Base-by-base conservation (phyloP, 2,113 vertebrate genomes). In the Aphyosemion australe region DNA sequence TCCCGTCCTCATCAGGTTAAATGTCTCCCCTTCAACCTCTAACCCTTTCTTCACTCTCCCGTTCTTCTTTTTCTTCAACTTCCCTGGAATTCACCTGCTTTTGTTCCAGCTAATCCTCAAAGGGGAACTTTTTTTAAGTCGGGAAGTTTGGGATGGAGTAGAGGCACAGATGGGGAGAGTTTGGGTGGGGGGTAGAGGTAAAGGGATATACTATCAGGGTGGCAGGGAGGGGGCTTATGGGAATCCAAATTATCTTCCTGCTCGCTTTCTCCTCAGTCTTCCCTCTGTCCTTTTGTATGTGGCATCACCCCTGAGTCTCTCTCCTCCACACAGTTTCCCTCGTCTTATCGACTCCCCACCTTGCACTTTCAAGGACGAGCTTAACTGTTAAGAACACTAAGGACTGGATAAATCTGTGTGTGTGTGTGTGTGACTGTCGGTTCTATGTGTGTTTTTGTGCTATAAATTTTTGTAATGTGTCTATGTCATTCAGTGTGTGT, bases 41-140 rank as follows among this genome's bases (percentile, higher is more conserved):
- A 34, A 54, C 20, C 60, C 59, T 16, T 58, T 41, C 20, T 20
- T 41, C 26, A 21, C 50, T 57, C 43, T 46, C 43, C 56, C n/a
- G 0, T 26, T 49, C 51, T 49, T 61, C 57, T 19, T 21, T 68
- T 39, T 11, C 56, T 39, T 41, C 16, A 39, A 72, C 61, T 78
- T 80, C 69, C 81, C 79, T 70, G 78, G 81, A 83, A 87, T 87
- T 82, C 86, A 89, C 89, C 87, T 88, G 71, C 71, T 76, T 89
- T 88, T 87, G 84, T 87, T 85, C 80, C 71, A 15, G 4, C 37
- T 88, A 89, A 89, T 88, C 89, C 82, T 83, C 77, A 84, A 82
- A 88, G 74, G 74, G 76, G 75, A 76, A 86, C 85, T 83, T 88
- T 90, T 85, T 87, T 83, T 84, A 88, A 88, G 85, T 86, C 77